A percentile compares a stretch with the other conserved stretches of the same genome.
These are phyloP conservation scores for Microctonus aethiopoides DNA, from an alignment of 2,888 invertebrate species.

Conservation along the genomic window DNA sequence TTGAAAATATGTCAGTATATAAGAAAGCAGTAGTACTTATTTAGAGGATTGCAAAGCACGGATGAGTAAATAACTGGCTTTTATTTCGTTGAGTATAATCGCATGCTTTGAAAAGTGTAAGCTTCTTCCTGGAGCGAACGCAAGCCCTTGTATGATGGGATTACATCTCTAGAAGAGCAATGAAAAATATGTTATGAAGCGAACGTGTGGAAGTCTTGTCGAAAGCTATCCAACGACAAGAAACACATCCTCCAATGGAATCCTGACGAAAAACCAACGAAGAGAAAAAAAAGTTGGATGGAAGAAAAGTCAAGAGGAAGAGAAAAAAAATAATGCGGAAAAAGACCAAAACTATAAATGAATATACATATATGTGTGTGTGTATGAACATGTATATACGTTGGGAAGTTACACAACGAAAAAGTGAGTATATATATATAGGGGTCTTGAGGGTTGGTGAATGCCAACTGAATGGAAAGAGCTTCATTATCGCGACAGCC, in stretches of 20 bases:
- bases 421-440: conserved; percentile 14
- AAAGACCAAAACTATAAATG: neutral
- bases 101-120: conserved; percentile 23
- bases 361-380: too few relatives aligned
- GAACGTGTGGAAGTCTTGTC: neutral
- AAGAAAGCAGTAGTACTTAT: neutral
- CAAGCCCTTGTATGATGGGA: conserved; percentile 19
- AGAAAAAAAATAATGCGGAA: conserved; percentile 3
- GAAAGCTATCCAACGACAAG: neutral
- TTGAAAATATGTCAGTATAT: neutral
- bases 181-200: neutral
- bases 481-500: conserved; percentile 40
- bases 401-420: conserved; percentile 26
- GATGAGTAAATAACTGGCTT: conserved; percentile 10
- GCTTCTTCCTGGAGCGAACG: neutral
- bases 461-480: conserved; percentile 45
- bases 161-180: conserved; percentile 14
- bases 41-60: conserved; percentile 1
- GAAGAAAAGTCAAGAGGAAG: neutral
- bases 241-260: neutral
- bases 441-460: conserved; percentile 21
- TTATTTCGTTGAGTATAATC: conserved; percentile 11
- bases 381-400: conserved; percentile 31
- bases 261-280: neutral
- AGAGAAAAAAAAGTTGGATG: neutral